Percentiles rank a stretch among this genome's conserved stretches.
Conservation (phyloP, 2,113 vertebrate species). For the Phalacrocorax brasilianus region DNA sequence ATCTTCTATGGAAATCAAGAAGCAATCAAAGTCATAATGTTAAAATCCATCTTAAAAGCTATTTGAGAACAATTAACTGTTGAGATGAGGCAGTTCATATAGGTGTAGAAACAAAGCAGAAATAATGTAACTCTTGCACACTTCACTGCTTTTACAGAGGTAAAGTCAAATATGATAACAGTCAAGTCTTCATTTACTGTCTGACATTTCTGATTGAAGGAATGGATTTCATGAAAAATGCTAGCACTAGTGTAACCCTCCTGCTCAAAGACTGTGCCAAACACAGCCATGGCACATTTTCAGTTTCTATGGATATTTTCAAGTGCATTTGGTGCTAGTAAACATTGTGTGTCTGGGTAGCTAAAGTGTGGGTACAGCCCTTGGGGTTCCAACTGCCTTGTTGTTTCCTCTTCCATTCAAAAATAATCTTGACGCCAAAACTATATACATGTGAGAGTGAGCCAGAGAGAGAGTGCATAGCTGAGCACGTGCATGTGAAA, state of each 20-base stretch:
- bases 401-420: neutral
- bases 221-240: neutral
- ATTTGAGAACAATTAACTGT: neutral
- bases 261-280: neutral
- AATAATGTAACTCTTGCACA: neutral
- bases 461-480: neutral
- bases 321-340: neutral
- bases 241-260: neutral
- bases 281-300: neutral
- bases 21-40: neutral
- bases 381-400: neutral
- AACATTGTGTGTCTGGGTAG: neutral
- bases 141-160: neutral
- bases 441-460: neutral
- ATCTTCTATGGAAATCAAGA: neutral
- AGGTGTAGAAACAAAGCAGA: neutral
- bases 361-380: neutral
- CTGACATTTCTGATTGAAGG: neutral
- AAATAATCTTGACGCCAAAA: neutral
- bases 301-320: neutral
- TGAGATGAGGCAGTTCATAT: neutral
- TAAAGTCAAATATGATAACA: neutral
- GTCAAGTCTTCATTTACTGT: neutral
- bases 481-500: neutral
- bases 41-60: neutral